A percentile compares a stretch with the other conserved stretches of the same genome.
These are phyloP conservation scores for Ara ararauna DNA, from an alignment of 2,797 vertebrate species.

Conservation along the genomic window DNA sequence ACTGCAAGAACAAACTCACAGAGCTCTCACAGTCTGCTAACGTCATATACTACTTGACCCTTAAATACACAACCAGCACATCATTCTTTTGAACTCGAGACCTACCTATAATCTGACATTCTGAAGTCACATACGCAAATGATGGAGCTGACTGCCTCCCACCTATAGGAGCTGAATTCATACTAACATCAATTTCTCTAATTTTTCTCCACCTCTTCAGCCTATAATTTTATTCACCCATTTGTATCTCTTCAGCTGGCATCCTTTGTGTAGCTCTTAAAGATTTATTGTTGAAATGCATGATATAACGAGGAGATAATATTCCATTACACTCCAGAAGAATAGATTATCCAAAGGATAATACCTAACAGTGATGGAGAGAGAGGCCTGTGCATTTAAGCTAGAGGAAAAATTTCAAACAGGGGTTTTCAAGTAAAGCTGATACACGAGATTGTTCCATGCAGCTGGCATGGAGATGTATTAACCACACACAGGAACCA, in stretches of 20 bases:
- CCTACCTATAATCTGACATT: neutral
- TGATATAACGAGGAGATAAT: neutral
- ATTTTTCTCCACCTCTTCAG: constrained; percentile 30
- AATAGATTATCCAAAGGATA: neutral
- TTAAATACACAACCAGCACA: neutral
- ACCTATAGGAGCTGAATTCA: neutral
- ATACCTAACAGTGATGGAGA: neutral
- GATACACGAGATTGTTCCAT: neutral
- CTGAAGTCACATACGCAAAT: neutral
- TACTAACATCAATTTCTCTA: neutral
- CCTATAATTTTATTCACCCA: neutral
- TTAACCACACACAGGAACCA: neutral
- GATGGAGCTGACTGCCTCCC: neutral
- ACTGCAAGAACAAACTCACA: neutral
- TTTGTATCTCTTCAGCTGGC: constrained; percentile 14
- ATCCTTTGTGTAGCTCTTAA: neutral
- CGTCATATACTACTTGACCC: neutral
- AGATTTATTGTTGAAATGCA: neutral
- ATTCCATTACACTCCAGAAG: neutral
- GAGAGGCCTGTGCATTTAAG: neutral
- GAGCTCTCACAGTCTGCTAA: neutral
- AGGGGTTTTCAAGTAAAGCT: neutral
- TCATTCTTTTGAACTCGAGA: neutral
- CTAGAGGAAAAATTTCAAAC: neutral
- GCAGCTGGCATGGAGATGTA: neutral